phyloP scores from a whole-genome alignment of 2,888 invertebrate species.

The Ligdia adustata region DNA sequence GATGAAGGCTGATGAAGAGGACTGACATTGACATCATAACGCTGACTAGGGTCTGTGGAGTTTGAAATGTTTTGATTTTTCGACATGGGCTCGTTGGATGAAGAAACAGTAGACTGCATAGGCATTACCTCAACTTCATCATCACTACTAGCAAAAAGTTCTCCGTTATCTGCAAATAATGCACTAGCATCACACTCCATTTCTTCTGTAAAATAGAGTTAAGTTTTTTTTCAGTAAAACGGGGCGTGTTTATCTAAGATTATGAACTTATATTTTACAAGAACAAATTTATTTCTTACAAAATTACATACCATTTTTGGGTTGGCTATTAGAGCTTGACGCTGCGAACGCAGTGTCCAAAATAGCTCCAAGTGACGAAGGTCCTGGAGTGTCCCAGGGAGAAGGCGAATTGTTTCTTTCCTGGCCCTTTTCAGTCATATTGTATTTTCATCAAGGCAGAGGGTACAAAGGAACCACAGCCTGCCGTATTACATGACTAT shows the following conservation, averaged over 20 bases:
- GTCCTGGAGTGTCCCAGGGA: constrained; percentile 75
- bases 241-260: too few species aligned
- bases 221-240: constrained; percentile 10
- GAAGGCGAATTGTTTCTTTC: constrained; percentile 66
- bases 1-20: constrained; percentile 59
- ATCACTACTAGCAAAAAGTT: constrained; percentile 62
- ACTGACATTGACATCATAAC: constrained; percentile 60
- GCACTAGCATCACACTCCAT: constrained; percentile 84
- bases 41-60: constrained; percentile 63
- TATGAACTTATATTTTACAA: too few species aligned
- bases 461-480: constrained; percentile 33
- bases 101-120: constrained; percentile 46
- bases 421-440: constrained; percentile 72
- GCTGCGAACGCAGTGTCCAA: constrained; percentile 86
- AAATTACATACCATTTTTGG: constrained; percentile 61
- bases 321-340: constrained; percentile 70
- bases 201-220: constrained; percentile 78
- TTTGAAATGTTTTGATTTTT: constrained; percentile 69
- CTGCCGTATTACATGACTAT: constrained; percentile 14
- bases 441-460: constrained; percentile 26
- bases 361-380: constrained; percentile 85
- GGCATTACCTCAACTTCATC: constrained; percentile 82
- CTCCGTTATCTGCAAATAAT: constrained; percentile 82
- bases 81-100: constrained; percentile 44
- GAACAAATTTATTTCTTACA: not conserved